A percentile compares a stretch with the other conserved stretches of the same genome.
Conservation (phyloP, 2,888 invertebrate species). For the Apomyelois bistriatella region DNA sequence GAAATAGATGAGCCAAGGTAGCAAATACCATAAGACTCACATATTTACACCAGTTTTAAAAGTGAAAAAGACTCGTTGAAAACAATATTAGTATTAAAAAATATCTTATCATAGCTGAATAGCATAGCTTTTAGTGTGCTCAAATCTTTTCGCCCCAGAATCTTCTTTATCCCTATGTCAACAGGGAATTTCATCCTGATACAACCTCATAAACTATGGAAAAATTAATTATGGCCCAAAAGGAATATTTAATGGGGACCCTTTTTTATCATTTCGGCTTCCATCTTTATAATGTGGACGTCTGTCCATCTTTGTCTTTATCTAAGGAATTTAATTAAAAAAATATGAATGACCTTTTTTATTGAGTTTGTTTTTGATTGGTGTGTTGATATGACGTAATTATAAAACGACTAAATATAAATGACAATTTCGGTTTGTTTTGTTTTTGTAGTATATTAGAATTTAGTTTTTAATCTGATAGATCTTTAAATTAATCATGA, state of each 20-base stretch:
- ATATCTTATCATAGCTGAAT: not conserved
- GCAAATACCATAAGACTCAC: too few species aligned
- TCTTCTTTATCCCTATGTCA: constrained; percentile 23
- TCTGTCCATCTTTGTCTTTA: constrained; percentile 4
- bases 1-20: too few species aligned
- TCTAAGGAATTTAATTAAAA: constrained; percentile 8
- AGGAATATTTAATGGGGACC: constrained; percentile 10
- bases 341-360: not conserved
- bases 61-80: too few species aligned
- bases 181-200: constrained; percentile 35
- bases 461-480: too few species aligned
- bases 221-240: constrained; percentile 53
- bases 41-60: too few species aligned
- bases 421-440: too few species aligned
- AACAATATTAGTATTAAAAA: too few species aligned
- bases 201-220: constrained; percentile 48
- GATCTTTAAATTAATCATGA: too few species aligned
- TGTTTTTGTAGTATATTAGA: too few species aligned
- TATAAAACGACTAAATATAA: not conserved
- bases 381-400: not conserved
- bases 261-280: constrained; percentile 12
- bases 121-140: constrained; percentile 18
- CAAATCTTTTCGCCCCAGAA: constrained; percentile 15
- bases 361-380: not conserved
- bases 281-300: constrained; percentile 2